Evolutionary conservation across 2,113 vertebrate species (phyloP), one percentile per base, ranked within the genome.

Genomic region (Beaufortia kweichowensis): DNA sequence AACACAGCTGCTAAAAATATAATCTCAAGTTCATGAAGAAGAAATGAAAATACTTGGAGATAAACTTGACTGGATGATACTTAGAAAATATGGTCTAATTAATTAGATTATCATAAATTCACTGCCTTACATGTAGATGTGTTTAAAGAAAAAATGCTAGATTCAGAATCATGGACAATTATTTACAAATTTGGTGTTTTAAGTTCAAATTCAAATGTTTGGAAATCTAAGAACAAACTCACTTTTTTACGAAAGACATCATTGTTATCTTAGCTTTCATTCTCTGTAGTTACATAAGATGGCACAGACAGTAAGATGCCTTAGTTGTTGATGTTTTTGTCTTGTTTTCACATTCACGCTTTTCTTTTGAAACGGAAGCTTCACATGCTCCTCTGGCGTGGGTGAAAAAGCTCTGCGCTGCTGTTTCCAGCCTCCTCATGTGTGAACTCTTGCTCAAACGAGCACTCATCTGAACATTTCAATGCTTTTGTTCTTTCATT

Each of bases 401-500:
- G 67, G 67, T 69, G 29, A 21, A 69, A 55, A 69, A 50, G 67
- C 29, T 56, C 67, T 23, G 46, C 11, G 11, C 15, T 6, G 11
- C 66, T 68, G 28, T 33, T 53, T 68, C 31, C 43, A 29, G 28
- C 23, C 29, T 69, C 3, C 29, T 35, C 67, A 56, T 56, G 29
- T 55, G 67, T 69, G 66, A 69, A 69, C 48, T 69, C 67, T 69
- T 55, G 48, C 67, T 23, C 31, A 53, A 19, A 53, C 48, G 2
- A 23, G 48, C 48, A 15, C 29, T 69, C 67, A 69, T 31, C 10
- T 69, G 6, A 69, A 35, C 29, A 69, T 69, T 55, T 56, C 48
- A 35, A 35, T 69, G 67, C 67, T 56, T 69, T 69, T 69, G n/a
- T 56, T 69, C n/a, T 55, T 35, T 19, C 48, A 35, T 33, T 69